Evolutionary conservation across 2,888 invertebrate species (phyloP).

Genomic region (Carcina quercana): DNA sequence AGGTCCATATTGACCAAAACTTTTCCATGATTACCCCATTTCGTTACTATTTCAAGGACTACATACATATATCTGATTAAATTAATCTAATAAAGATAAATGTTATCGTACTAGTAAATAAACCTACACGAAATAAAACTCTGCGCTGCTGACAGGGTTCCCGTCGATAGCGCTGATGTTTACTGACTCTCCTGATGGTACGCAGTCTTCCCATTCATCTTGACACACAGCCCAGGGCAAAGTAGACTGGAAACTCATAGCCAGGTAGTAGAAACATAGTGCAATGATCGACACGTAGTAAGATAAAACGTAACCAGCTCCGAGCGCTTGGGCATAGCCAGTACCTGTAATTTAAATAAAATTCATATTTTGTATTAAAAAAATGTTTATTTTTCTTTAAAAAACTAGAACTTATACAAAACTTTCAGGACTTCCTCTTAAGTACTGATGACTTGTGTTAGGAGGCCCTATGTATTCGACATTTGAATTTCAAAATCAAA

Average conservation of each 20-base stretch:
- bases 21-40: no score
- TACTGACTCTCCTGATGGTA: constrained; percentile 45
- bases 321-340: constrained; percentile 80
- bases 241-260: constrained; percentile 79
- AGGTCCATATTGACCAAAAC: no score
- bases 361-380: not conserved
- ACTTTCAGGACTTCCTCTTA: no score
- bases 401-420: no score
- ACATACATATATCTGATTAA: no score
- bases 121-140: constrained; percentile 75
- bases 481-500: no score
- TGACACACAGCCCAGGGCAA: constrained; percentile 84
- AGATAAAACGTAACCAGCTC: constrained; percentile 78
- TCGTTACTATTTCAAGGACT: no score
- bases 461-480: no score
- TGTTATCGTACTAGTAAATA: not conserved
- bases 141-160: constrained; percentile 66
- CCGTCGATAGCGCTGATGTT: constrained; percentile 25
- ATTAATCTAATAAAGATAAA: no score
- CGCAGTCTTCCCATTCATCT: constrained; percentile 69
- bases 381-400: no score
- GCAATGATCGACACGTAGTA: constrained; percentile 87
- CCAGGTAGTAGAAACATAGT: constrained; percentile 81
- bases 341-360: constrained; percentile 64
- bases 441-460: no score